Evolutionary conservation across 2,113 vertebrate species (phyloP).

Genomic region (Empidonax alnorum): DNA sequence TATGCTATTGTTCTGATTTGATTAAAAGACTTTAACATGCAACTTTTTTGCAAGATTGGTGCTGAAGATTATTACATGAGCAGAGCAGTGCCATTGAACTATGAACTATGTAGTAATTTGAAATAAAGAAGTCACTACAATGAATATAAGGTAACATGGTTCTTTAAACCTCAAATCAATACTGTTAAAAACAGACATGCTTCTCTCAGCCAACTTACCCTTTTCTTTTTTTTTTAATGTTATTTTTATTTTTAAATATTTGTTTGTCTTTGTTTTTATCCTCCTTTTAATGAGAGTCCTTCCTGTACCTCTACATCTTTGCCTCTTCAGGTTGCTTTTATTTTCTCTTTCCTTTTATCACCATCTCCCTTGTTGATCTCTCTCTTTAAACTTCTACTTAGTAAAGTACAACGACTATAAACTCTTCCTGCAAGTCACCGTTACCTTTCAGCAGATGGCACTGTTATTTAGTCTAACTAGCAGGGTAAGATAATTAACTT

Average conservation of each 20-base stretch:
- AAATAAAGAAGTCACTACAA: background rate
- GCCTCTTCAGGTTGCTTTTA: background rate
- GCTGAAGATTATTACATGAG: background rate
- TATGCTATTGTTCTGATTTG: background rate
- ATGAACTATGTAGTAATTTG: background rate
- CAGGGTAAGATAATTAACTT: conserved; percentile 55
- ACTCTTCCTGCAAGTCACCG: conserved; percentile 38
- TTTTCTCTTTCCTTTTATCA: background rate
- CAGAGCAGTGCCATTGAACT: background rate
- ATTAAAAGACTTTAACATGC: background rate
- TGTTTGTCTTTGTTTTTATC: background rate
- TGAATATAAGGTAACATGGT: background rate
- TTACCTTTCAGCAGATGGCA: conserved; percentile 76
- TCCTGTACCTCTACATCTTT: background rate
- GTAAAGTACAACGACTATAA: background rate
- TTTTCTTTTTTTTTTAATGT: background rate
- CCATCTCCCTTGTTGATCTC: background rate
- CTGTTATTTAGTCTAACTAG: conserved; percentile 74
- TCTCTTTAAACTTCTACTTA: background rate
- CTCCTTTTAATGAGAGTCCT: background rate
- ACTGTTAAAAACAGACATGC: background rate
- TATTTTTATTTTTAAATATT: background rate
- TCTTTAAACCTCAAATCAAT: background rate
- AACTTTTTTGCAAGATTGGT: background rate
- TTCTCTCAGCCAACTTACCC: background rate